These are phyloP conservation scores for Malurus splendens DNA, from an alignment of 2,797 vertebrate species.

Conservation along the genomic window DNA sequence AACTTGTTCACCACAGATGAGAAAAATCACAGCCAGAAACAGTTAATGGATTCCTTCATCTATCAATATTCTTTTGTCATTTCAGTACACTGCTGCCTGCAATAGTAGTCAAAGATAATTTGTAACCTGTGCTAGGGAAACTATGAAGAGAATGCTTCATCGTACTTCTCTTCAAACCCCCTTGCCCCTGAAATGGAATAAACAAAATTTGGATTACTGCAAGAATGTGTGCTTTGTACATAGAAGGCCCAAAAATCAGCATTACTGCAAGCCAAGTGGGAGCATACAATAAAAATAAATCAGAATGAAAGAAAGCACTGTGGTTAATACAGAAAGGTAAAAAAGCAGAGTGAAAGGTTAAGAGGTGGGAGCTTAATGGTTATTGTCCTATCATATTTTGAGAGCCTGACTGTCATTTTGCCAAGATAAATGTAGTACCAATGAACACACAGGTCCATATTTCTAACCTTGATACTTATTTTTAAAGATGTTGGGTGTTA, in stretches of 20 bases:
- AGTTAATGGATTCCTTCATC: not conserved
- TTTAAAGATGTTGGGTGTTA: not conserved
- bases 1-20: not conserved
- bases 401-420: not conserved
- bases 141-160: not conserved
- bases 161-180: not conserved
- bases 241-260: not conserved
- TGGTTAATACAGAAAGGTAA: constrained; percentile 20
- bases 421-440: not conserved
- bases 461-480: not conserved
- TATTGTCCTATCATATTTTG: constrained; percentile 9
- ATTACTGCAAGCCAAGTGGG: not conserved
- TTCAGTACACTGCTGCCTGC: not conserved
- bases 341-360: constrained; percentile 32
- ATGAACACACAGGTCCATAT: not conserved
- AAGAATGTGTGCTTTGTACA: constrained; percentile 14
- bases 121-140: not conserved
- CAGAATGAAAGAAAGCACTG: constrained; percentile 23
- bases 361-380: constrained; percentile 8
- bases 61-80: not conserved
- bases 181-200: not conserved
- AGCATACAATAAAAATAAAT: constrained; percentile 37
- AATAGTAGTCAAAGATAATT: not conserved
- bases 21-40: not conserved
- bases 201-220: constrained; percentile 30